Evolutionary conservation across 2,888 invertebrate genomes (phyloP).

Genomic region (Apamea epomidion): DNA sequence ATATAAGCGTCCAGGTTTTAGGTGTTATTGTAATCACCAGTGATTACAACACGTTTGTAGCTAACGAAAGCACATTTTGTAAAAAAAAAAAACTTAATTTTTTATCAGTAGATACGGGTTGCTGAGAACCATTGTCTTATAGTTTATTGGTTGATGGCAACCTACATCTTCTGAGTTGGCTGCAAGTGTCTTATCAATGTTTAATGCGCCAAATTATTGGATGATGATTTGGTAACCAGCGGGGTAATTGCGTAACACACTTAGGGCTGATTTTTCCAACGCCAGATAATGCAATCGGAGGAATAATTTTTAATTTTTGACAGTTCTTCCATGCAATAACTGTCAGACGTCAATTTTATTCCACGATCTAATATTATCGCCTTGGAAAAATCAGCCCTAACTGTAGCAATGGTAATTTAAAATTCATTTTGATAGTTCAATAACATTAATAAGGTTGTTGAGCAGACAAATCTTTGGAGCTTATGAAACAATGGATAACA

Average conservation of each 20-base stretch:
- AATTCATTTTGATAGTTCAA: too few species aligned
- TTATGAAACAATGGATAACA: not conserved
- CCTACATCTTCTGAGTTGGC: not conserved
- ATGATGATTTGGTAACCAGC: not conserved
- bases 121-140: not conserved
- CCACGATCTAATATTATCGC: too few species aligned
- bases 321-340: too few species aligned
- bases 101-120: not conserved
- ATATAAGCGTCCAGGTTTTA: not conserved
- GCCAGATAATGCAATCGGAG: too few species aligned
- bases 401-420: too few species aligned
- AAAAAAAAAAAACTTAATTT: not conserved
- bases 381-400: too few species aligned
- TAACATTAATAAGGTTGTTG: too few species aligned
- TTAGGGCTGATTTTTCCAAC: too few species aligned
- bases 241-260: not conserved
- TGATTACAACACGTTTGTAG: not conserved
- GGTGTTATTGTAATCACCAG: not conserved
- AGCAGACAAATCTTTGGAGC: too few species aligned
- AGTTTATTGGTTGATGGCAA: slow-evolving; percentile 6
- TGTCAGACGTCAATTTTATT: too few species aligned
- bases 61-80: not conserved
- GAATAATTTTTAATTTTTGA: too few species aligned
- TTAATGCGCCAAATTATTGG: not conserved
- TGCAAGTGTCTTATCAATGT: not conserved